Percentiles rank a stretch among this genome's conserved stretches.
These are phyloP conservation scores for Sebastes goodei DNA, from an alignment of 2,797 vertebrate genomes.

Conservation along the genomic window DNA sequence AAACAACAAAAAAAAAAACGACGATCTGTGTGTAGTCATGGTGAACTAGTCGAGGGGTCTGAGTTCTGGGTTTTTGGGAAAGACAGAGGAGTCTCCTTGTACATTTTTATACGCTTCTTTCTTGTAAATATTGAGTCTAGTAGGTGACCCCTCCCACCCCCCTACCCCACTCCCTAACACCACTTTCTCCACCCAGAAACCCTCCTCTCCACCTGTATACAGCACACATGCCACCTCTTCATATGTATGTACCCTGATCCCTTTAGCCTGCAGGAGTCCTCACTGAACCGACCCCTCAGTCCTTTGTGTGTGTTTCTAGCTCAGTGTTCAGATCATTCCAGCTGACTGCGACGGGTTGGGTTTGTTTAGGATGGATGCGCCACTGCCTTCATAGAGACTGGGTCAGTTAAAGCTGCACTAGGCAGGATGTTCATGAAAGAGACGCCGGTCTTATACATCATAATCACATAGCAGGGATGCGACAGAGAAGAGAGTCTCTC, in stretches of 20 bases:
- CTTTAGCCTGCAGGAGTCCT: constrained; percentile 43
- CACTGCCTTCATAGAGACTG: constrained; percentile 23
- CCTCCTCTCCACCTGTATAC: constrained; percentile 57
- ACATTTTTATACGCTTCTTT: constrained; percentile 81
- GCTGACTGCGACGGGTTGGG: not conserved
- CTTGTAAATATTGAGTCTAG: constrained; percentile 80
- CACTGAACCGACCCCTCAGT: constrained; percentile 16
- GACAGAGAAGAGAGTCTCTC: not conserved
- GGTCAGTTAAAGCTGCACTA: constrained; percentile 16
- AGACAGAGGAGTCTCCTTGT: constrained; percentile 72
- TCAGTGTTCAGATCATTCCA: constrained; percentile 49
- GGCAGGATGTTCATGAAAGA: not conserved
- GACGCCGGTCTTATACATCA: not conserved
- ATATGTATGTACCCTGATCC: constrained; percentile 50
- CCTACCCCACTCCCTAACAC: not conserved
- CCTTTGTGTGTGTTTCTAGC: constrained; percentile 46
- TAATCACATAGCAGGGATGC: not conserved
- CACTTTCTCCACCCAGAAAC: constrained; percentile 25
- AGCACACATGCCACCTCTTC: constrained; percentile 44
- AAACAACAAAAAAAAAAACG: constrained; percentile 36
- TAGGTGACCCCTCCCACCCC: constrained; percentile 54
- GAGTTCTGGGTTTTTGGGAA: constrained; percentile 53
- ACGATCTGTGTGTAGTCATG: constrained; percentile 50
- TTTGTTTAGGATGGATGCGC: constrained; percentile 28
- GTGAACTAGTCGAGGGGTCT: constrained; percentile 45